Evolutionary conservation across 2,888 invertebrate genomes (phyloP).

Genomic region (Luperina testacea): DNA sequence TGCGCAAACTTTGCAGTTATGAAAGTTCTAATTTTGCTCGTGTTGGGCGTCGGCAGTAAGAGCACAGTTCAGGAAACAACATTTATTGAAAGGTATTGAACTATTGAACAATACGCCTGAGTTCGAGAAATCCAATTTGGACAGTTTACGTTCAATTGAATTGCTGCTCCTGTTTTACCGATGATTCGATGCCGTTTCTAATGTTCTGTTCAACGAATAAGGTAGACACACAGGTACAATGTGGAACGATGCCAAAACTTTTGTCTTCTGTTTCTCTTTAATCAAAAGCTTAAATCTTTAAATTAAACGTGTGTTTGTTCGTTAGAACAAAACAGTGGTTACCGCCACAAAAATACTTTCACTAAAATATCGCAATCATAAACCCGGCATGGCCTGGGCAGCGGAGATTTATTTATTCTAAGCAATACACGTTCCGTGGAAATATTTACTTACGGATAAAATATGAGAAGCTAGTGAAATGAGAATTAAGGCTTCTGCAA

Average conservation of each 20-base stretch:
- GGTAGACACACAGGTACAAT: conserved; percentile 59
- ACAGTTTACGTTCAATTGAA: conserved; percentile 24
- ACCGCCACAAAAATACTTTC: conserved; percentile 81
- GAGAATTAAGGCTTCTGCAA: not conserved
- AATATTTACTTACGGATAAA: conserved; percentile 74
- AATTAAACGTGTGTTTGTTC: conserved; percentile 75
- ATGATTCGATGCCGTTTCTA: conserved; percentile 18
- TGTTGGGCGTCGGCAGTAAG: conserved; percentile 42
- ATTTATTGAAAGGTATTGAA: conserved; percentile 61
- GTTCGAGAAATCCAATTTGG: conserved; percentile 45
- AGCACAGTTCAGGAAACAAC: conserved; percentile 47
- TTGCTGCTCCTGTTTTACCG: conserved; percentile 32
- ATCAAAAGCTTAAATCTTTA: conserved; percentile 72
- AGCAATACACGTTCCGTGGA: conserved; percentile 66
- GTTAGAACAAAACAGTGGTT: conserved; percentile 73
- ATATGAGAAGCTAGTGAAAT: conserved; percentile 19
- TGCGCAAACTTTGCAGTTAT: conserved; percentile 51
- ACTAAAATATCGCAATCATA: conserved; percentile 81
- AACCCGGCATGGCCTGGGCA: conserved; percentile 72
- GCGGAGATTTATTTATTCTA: conserved; percentile 79
- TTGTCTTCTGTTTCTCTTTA: conserved; percentile 73
- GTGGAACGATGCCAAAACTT: conserved; percentile 72
- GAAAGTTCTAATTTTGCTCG: conserved; percentile 61
- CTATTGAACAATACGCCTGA: conserved; percentile 38
- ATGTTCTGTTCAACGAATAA: conserved; percentile 18